phyloP scores from a whole-genome alignment of 2,797 vertebrate species.

The Acipenser ruthenus region DNA sequence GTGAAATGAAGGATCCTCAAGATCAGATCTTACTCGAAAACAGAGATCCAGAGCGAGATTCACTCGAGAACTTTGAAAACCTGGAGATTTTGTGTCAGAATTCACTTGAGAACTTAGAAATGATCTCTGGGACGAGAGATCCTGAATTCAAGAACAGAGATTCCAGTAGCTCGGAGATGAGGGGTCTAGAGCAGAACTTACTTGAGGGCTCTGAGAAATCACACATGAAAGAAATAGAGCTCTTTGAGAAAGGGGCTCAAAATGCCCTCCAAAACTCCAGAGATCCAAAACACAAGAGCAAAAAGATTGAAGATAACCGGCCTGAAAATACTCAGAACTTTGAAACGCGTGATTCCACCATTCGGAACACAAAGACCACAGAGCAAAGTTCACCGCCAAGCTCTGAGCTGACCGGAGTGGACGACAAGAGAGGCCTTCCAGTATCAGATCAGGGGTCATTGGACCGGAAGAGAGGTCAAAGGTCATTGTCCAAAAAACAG shows the following conservation, averaged over 20 bases:
- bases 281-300: too few relatives aligned
- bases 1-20: too few relatives aligned
- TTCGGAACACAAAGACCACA: too few relatives aligned
- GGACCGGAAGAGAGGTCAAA: constrained; percentile 52
- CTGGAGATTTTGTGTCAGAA: constrained; percentile 58
- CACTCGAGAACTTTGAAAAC: constrained; percentile 71
- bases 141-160: constrained; percentile 36
- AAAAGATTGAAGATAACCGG: too few relatives aligned
- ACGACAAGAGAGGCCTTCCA: neutral
- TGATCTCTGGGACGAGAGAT: neutral
- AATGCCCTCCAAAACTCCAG: too few relatives aligned
- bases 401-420: constrained; percentile 6
- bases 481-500: constrained; percentile 57
- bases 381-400: constrained; percentile 22
- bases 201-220: too few relatives aligned
- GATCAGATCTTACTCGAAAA: too few relatives aligned
- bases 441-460: constrained; percentile 23
- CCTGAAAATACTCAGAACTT: too few relatives aligned
- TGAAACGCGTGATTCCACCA: too few relatives aligned
- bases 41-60: constrained; percentile 64
- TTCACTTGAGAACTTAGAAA: neutral
- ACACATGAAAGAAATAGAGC: too few relatives aligned
- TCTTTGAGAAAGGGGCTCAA: too few relatives aligned
- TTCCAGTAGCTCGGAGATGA: constrained; percentile 58
- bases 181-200: constrained; percentile 33